These are phyloP conservation scores for Hirtodrosophila histrioides DNA, from an alignment of 2,888 invertebrate genomes.

Conservation along the genomic window DNA sequence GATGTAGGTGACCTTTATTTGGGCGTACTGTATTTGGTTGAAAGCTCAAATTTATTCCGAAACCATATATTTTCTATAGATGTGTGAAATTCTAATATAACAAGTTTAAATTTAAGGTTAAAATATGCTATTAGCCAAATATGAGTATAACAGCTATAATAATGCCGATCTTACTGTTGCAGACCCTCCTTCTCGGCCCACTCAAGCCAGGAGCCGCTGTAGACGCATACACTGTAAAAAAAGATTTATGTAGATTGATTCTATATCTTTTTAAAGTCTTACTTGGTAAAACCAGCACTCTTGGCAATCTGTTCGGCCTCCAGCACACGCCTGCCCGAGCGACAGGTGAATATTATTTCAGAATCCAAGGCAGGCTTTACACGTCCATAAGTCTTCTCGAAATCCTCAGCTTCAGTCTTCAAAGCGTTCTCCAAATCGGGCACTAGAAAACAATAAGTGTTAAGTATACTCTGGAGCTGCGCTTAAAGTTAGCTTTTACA, in stretches of 20 bases:
- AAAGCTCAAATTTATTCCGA: slow-evolving; percentile 42
- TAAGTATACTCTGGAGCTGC: neutral
- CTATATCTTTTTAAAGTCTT: neutral
- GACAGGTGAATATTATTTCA: slow-evolving; percentile 62
- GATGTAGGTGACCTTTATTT: too few relatives aligned
- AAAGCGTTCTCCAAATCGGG: slow-evolving; percentile 47
- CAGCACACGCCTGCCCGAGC: slow-evolving; percentile 50
- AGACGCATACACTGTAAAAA: slow-evolving; percentile 46
- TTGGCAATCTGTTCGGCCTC: slow-evolving; percentile 58
- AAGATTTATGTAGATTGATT: neutral
- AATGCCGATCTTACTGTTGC: slow-evolving; percentile 10
- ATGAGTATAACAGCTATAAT: neutral
- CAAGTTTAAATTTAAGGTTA: slow-evolving; percentile 8
- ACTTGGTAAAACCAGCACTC: slow-evolving; percentile 53
- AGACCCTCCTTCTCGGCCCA: slow-evolving; percentile 64
- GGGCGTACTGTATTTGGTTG: slow-evolving; percentile 6
- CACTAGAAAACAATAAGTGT: slow-evolving; percentile 33
- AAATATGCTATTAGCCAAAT: slow-evolving; percentile 9
- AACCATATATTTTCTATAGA: slow-evolving; percentile 26
- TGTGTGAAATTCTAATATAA: neutral
- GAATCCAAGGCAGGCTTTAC: slow-evolving; percentile 44
- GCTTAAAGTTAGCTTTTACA: slow-evolving; percentile 84
- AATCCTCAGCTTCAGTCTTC: slow-evolving; percentile 19
- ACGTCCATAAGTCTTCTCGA: slow-evolving; percentile 47
- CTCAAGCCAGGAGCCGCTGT: slow-evolving; percentile 65